These are phyloP conservation scores for Spea hammondii DNA, from an alignment of 2,797 vertebrate genomes.

Conservation along the genomic window DNA sequence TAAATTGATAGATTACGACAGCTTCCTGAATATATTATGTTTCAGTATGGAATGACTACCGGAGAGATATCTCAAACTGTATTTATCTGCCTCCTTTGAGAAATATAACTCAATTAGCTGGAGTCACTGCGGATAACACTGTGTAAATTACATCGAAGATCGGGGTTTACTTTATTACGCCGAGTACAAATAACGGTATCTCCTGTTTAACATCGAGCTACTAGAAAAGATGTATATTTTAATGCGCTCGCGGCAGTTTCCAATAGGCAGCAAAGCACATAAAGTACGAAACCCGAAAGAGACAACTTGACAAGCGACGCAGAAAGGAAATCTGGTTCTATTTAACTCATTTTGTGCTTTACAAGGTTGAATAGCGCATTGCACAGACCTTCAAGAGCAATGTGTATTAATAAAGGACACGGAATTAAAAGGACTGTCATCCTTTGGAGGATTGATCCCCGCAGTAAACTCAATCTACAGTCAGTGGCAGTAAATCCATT, in stretches of 20 bases:
- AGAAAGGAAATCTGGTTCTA: not conserved
- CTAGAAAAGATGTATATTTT: constrained; percentile 25
- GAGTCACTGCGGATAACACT: constrained; percentile 40
- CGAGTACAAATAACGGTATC: constrained; percentile 31
- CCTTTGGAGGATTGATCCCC: constrained; percentile 26
- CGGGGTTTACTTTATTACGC: constrained; percentile 17
- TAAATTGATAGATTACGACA: not conserved
- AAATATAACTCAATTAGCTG: constrained; percentile 51
- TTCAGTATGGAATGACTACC: constrained; percentile 21
- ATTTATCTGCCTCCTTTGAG: constrained; percentile 36
- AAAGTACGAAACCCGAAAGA: constrained; percentile 24
- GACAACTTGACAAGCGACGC: constrained; percentile 25
- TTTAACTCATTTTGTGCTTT: constrained; percentile 8
- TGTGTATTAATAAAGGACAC: constrained; percentile 32
- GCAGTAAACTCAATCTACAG: constrained; percentile 35
- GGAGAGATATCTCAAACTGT: constrained; percentile 30
- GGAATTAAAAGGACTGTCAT: constrained; percentile 46
- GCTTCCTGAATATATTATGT: constrained; percentile 18
- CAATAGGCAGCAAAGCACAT: constrained; percentile 22
- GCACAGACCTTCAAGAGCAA: constrained; percentile 42
- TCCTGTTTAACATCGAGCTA: constrained; percentile 44
- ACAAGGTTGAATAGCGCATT: not conserved
- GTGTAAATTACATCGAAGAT: constrained; percentile 46
- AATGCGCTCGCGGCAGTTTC: constrained; percentile 11
- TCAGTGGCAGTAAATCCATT: constrained; percentile 49